phyloP scores from a whole-genome alignment of 23 tunicate genomes.

The Ascidia mentula region DNA sequence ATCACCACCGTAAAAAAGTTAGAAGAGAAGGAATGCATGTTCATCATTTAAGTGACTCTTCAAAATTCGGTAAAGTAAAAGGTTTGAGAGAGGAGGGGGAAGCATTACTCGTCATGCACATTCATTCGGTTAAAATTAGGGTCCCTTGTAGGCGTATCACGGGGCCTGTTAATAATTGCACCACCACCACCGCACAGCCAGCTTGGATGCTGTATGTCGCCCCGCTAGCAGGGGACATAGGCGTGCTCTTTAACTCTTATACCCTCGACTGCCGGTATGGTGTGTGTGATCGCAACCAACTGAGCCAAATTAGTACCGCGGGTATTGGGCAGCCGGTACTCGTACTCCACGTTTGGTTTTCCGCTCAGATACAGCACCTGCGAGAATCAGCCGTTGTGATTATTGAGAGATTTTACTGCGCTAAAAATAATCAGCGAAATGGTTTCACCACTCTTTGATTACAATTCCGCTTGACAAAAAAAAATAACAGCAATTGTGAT shows the following conservation, averaged over 20 bases:
- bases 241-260: background rate
- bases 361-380: slow-evolving; percentile 75
- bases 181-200: slow-evolving; percentile 6
- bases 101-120: no score
- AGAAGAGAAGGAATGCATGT: background rate
- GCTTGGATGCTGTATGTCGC: background rate
- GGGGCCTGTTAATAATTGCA: slow-evolving; percentile 11
- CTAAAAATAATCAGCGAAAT: no score
- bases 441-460: no score
- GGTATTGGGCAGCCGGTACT: slow-evolving; percentile 58
- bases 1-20: background rate
- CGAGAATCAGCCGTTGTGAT: background rate
- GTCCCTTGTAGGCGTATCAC: slow-evolving; percentile 5
- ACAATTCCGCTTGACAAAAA: no score
- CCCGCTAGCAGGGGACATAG: background rate
- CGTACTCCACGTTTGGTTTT: slow-evolving; percentile 44
- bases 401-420: no score
- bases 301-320: slow-evolving; percentile 10
- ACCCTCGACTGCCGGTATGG: slow-evolving; percentile 7
- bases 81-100: no score
- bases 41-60: no score
- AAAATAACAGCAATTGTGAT: no score
- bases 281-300: slow-evolving; percentile 13
- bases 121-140: background rate
- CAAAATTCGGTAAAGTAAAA: no score